Percentiles rank a stretch among this genome's conserved stretches.
phyloP scores from a whole-genome alignment of 2,888 invertebrate genomes.

The Sesia bembeciformis region DNA sequence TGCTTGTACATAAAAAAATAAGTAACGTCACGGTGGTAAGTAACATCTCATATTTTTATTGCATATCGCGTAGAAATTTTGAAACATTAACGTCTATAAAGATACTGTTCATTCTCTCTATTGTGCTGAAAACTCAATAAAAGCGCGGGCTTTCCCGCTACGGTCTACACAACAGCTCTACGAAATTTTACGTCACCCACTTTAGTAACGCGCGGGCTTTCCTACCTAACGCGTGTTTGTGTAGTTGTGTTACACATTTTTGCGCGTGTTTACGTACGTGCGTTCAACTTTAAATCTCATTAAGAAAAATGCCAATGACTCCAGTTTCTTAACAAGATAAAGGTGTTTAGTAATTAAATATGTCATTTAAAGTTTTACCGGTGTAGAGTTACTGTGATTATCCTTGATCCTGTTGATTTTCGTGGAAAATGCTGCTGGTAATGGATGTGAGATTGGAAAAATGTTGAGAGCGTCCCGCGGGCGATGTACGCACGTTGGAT shows the following conservation, averaged over 20 bases:
- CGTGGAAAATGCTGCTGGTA: conserved; percentile 39
- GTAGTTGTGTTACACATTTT: conserved; percentile 1
- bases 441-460: conserved; percentile 60
- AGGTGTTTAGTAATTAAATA: conserved; percentile 31
- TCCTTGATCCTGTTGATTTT: conserved; percentile 6
- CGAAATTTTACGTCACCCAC: conserved; percentile 5
- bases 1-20: too few relatives aligned
- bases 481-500: conserved; percentile 50
- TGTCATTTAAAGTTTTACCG: conserved; percentile 23
- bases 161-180: conserved; percentile 27
- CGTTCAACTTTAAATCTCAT: conserved; percentile 54
- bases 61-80: too few relatives aligned
- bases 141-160: conserved; percentile 36
- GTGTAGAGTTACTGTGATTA: conserved; percentile 16
- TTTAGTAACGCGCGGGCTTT: conserved; percentile 42
- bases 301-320: conserved; percentile 38
- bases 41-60: too few relatives aligned
- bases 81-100: too few relatives aligned
- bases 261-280: conserved; percentile 49
- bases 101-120: too few relatives aligned
- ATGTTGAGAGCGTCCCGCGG: conserved; percentile 54
- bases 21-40: too few relatives aligned
- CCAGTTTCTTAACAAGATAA: conserved; percentile 34
- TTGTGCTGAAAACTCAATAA: conserved; percentile 30
- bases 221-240: conserved; percentile 18